Base-by-base conservation (phyloP, 2,888 invertebrate genomes). In the Smittia aterrima region DNA sequence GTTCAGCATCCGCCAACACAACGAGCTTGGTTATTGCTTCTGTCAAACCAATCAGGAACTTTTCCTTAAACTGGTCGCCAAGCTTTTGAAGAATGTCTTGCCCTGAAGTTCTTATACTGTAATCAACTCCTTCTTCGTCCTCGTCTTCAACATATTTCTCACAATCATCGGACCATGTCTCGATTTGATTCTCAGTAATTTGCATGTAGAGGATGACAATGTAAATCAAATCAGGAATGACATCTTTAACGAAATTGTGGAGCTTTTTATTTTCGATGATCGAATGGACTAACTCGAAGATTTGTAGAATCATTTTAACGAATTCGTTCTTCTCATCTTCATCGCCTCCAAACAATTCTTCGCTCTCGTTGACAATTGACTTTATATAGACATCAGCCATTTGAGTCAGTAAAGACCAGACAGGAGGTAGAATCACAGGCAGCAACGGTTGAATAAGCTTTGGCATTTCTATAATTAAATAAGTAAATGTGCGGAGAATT, bases 121-220 rank as follows among this genome's bases (percentile, higher is more conserved):
- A 86, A 22, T 87, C 86, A 75, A 85, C 87, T 0, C 86, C 86
- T 54, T 85, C 85, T 75, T 88, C 87, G 78, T 89, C 88, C 78
- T 90, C 90, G 78, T 90, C 89, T 77, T 89, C 89, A 4, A 90
- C 87, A 82, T 88, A 90, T 78, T 87, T 87, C 78, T 88, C 88
- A 0, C 88, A 87, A 81, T 87, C 87, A 20, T 83, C 84, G 54
- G 84, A 84, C 90, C 90, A 90, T 47, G 85, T 79, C 75, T 86
- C 84, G 53, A 87, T 85, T 83, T 90, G 89, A 76, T 89, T 89
- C 76, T 89, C 87, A 0, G 89, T 88, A 74, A 90, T 88, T 83
- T 90, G 89, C 84, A 89, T 89, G 77, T 89, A 90, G 18, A 89
- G 83, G 70, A 90, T 85, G 66, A 88, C 83, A 76, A 89, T 89